A percentile compares a stretch with the other conserved stretches of the same genome.
Conservation (phyloP, 2,113 vertebrate genomes). For the Chroicocephalus ridibundus region DNA sequence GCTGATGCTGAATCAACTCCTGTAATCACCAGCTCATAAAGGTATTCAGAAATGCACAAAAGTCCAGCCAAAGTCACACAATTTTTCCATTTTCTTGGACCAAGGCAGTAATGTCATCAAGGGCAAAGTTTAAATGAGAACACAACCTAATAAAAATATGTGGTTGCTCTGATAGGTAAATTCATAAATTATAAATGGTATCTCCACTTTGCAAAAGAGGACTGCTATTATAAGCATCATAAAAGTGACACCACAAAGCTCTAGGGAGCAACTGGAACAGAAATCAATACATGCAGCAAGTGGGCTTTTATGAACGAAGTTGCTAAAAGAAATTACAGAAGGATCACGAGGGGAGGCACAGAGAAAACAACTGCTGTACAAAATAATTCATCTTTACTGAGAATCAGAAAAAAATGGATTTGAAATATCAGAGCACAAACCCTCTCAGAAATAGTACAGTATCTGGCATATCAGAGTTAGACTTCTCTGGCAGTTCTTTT, state of each 20-base stretch:
- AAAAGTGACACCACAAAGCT: neutral
- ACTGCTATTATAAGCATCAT: neutral
- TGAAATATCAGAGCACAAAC: neutral
- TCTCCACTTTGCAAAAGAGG: neutral
- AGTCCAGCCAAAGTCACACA: neutral
- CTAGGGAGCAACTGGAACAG: neutral
- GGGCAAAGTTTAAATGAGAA: neutral
- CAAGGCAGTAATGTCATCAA: neutral
- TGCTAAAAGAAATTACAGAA: neutral
- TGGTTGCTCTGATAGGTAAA: neutral
- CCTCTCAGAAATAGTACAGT: neutral
- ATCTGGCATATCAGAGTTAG: neutral
- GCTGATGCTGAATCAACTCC: neutral
- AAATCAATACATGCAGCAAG: neutral
- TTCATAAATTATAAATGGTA: neutral
- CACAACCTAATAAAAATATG: neutral
- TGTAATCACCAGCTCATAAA: neutral
- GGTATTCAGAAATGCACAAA: neutral
- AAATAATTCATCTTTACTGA: neutral
- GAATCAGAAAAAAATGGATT: neutral
- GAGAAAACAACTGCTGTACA: neutral
- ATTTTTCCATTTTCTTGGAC: neutral
- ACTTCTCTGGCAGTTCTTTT: fast-evolving
- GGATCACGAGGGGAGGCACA: neutral
- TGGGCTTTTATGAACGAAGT: neutral